Conservation (phyloP, 2,797 vertebrate genomes). For the Cynodonichthys magdalenae region DNA sequence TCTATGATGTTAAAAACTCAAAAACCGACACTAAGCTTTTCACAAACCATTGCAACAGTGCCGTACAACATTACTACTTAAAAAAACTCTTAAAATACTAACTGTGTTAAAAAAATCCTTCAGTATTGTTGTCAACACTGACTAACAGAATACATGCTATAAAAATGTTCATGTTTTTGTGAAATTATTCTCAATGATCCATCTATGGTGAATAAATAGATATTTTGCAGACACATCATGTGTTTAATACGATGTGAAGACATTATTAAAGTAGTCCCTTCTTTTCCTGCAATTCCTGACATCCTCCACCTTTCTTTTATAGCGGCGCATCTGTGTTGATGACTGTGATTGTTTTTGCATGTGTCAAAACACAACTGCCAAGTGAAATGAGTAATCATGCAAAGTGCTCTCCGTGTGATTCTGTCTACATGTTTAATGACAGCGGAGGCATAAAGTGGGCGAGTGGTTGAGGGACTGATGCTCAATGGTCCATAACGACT, state of each 20-base stretch:
- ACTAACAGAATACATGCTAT: background rate
- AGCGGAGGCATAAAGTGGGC: conserved; percentile 66
- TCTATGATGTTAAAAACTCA: too few relatives aligned
- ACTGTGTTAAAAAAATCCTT: background rate
- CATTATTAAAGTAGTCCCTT: conserved; percentile 6
- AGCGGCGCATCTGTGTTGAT: conserved; percentile 53
- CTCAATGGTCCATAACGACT: conserved; percentile 60
- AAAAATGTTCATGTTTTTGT: too few relatives aligned
- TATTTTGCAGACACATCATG: background rate
- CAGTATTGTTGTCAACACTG: background rate
- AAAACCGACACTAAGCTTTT: too few relatives aligned
- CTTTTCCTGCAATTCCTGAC: background rate
- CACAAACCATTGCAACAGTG: too few relatives aligned
- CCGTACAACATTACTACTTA: too few relatives aligned
- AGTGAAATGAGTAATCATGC: conserved; percentile 79
- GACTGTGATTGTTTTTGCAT: conserved; percentile 69
- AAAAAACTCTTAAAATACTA: too few relatives aligned
- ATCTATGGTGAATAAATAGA: background rate
- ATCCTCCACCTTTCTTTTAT: conserved; percentile 13
- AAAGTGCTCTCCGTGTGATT: conserved; percentile 70
- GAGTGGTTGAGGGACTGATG: conserved; percentile 41
- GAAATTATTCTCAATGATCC: too few relatives aligned
- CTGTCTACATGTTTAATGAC: conserved; percentile 78
- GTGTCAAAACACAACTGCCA: conserved; percentile 83
- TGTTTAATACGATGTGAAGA: background rate